Base-by-base conservation (phyloP, 2,797 vertebrate species). In the Schizopygopsis pylzovi region DNA sequence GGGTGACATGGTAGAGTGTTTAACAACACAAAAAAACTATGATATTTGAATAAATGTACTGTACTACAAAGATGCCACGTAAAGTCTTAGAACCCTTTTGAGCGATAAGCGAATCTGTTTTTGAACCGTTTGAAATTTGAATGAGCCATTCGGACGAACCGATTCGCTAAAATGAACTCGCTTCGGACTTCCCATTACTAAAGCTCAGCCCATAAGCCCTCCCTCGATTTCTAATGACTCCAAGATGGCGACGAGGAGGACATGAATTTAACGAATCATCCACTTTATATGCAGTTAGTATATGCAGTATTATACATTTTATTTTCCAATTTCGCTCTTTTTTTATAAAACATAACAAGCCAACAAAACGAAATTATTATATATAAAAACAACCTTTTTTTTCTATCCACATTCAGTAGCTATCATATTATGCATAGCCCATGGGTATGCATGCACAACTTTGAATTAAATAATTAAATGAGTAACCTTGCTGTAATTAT, bases 221-320 rank as follows among this genome's bases (percentile, higher is more conserved):
- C n/a, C n/a, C n/a, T 73, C 39, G 0, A n/a, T n/a, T 56, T 39
- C 33, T 37, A 72, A 25, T 8, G 43, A 68, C 43, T 52, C 37
- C 67, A 83, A 87, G 7, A 83, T 87, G 85, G 85, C 49, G 84
- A 59, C 10, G 6, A 67, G 39, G 6, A 43, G 22, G 18, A 45
- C 25, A 49, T 41, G 0, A 49, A 18, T 56, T 10, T 28, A 33
- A 33, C 28, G 28, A 33, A 33, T 33, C 12, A 1, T 28, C 12
- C 28, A 52, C 52, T 81, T 65, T 41, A 59, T n/a, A 39, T 33
- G 33, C 18, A 45, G 12, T 75, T 45, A 20, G 33, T 54, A 77
- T 41, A 9, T 65, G 7, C 12, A 54, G 13, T 37, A 9, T 79
- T 45, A 2, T 2, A 11, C 15, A 15, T 79, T 12, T 6, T 47